Evolutionary conservation across 2,888 invertebrate genomes (phyloP).

Genomic region (Drosophila limbata): DNA sequence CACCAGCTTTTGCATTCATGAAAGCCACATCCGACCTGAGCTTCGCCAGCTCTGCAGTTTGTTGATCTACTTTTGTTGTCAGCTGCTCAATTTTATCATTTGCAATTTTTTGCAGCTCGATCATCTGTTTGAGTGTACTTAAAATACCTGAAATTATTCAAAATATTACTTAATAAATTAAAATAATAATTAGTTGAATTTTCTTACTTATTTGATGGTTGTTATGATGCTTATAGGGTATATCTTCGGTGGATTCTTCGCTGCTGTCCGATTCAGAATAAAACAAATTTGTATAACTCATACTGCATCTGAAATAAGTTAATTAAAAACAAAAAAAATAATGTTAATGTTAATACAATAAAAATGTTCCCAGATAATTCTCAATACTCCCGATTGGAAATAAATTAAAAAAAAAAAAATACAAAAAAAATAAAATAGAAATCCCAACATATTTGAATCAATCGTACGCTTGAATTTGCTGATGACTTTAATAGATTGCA

Average conservation of each 20-base stretch:
- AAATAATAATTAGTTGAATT: not conserved
- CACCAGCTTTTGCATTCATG: not conserved
- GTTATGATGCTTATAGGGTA: not conserved
- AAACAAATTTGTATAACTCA: not conserved
- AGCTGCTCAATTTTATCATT: not conserved
- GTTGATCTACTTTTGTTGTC: not conserved
- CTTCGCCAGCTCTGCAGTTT: not conserved
- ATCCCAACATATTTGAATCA: not conserved
- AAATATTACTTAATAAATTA: not conserved
- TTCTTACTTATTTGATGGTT: not conserved
- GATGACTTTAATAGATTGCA: slow-evolving; percentile 15
- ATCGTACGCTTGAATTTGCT: not conserved
- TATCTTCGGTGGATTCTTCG: not conserved
- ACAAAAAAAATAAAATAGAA: not conserved
- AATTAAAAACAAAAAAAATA: not conserved
- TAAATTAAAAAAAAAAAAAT: too few species aligned
- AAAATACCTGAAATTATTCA: not conserved
- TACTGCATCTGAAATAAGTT: not conserved
- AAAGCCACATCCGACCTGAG: not conserved
- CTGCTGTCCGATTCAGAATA: not conserved
- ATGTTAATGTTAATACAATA: not conserved
- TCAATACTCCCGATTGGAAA: too few species aligned
- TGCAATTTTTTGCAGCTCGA: not conserved
- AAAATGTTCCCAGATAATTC: not conserved
- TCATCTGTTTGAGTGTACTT: not conserved